phyloP scores from a whole-genome alignment of 2,888 invertebrate species.

The Acanthosoma haemorrhoidale region DNA sequence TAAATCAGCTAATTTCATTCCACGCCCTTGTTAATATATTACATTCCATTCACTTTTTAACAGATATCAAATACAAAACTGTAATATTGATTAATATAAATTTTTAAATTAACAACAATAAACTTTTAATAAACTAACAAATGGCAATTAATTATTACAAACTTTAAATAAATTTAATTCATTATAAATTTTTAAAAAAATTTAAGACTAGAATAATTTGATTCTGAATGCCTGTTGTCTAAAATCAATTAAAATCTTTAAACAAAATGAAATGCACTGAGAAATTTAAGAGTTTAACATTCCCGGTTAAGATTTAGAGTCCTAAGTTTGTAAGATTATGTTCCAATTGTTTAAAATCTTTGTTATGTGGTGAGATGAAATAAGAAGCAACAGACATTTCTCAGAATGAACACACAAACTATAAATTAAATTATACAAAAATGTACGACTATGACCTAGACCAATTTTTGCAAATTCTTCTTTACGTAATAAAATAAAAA shows the following conservation, averaged over 20 bases:
- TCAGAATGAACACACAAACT: not conserved
- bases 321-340: not conserved
- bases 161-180: no score
- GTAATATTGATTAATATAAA: not conserved
- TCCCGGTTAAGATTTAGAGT: not conserved
- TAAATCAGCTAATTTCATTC: not conserved
- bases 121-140: not conserved
- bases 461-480: no score
- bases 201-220: constrained; percentile 2
- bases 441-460: not conserved
- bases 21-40: no score
- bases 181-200: not conserved
- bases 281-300: not conserved
- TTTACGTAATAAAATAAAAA: no score
- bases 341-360: no score
- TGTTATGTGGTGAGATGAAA: no score
- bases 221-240: constrained; percentile 1
- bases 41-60: not conserved
- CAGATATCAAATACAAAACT: not conserved
- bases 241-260: not conserved
- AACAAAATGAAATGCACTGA: not conserved
- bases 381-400: not conserved
- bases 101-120: constrained; percentile 1
- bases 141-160: not conserved
- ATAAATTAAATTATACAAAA: not conserved